phyloP scores from a whole-genome alignment of 2,888 invertebrate species.

The Hypomecis punctinalis region DNA sequence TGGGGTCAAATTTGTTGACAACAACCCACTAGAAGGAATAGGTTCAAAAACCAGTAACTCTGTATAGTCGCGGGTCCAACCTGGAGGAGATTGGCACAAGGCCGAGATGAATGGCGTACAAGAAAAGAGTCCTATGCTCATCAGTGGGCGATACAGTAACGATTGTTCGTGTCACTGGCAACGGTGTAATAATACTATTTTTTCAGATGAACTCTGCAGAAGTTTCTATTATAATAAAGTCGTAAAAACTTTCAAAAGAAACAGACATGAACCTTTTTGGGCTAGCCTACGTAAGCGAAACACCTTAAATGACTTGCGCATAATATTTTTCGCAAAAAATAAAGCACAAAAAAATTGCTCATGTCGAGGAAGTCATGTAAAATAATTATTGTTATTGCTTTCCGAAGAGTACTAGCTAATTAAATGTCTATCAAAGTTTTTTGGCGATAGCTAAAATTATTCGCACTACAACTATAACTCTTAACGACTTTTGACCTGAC shows the following conservation, averaged over 20 bases:
- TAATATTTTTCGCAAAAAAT: constrained; percentile 9
- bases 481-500: neutral
- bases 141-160: too few species aligned
- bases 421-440: constrained; percentile 29
- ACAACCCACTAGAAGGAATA: too few species aligned
- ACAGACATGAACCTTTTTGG: constrained; percentile 4
- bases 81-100: too few species aligned
- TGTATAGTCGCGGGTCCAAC: too few species aligned
- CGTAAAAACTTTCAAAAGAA: constrained; percentile 3
- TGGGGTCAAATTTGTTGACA: too few species aligned
- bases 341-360: neutral
- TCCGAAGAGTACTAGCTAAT: constrained; percentile 10
- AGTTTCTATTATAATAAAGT: neutral
- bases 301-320: constrained; percentile 6
- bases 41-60: too few species aligned
- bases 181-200: too few species aligned
- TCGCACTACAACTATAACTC: neutral
- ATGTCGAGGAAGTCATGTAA: constrained; percentile 12
- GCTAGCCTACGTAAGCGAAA: neutral
- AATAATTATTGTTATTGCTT: constrained; percentile 23
- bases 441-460: neutral
- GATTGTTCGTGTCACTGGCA: too few species aligned
- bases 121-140: too few species aligned
- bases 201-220: too few species aligned
- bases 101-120: too few species aligned